These are phyloP conservation scores for Drosophila incognita DNA, from an alignment of 2,888 invertebrate species.

Conservation along the genomic window DNA sequence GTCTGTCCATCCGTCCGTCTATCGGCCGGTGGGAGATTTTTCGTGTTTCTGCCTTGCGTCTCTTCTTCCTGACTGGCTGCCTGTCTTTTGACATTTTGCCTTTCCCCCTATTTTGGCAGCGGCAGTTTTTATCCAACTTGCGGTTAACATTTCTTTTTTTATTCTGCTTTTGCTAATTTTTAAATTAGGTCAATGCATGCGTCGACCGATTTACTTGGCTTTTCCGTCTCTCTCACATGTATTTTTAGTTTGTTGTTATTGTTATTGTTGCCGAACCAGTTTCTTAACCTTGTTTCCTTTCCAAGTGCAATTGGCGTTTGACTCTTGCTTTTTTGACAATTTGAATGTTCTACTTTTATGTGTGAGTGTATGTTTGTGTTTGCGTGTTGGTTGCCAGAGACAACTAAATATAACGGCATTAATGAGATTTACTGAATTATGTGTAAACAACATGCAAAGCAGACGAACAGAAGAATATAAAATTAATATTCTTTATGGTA, in stretches of 20 bases:
- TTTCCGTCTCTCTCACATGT: constrained; percentile 31
- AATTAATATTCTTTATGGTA: constrained; percentile 20
- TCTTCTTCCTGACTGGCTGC: constrained; percentile 12
- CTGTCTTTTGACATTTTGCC: constrained; percentile 42
- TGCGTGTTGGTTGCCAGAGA: constrained; percentile 47
- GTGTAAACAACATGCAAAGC: constrained; percentile 46
- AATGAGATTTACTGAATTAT: constrained; percentile 50
- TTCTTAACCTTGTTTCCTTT: constrained; percentile 75
- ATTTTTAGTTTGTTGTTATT: constrained; percentile 39
- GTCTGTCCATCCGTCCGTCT: constrained; percentile 13
- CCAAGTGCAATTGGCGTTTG: constrained; percentile 71
- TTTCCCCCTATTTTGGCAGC: constrained; percentile 43
- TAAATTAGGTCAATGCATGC: constrained; percentile 72
- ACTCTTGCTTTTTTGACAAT: constrained; percentile 69
- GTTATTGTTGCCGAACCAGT: constrained; percentile 67
- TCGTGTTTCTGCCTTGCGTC: constrained; percentile 9
- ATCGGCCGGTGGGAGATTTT: constrained; percentile 29
- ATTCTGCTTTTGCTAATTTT: constrained; percentile 52
- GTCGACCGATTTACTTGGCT: constrained; percentile 46
- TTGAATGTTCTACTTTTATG: constrained; percentile 64
- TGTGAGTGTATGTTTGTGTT: constrained; percentile 26
- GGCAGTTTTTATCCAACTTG: constrained; percentile 41
- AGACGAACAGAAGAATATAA: constrained; percentile 11
- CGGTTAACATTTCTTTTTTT: constrained; percentile 19
- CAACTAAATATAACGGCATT: constrained; percentile 58